Evolutionary conservation across 2,888 invertebrate genomes (phyloP).

Genomic region (Stenichneumon culpator): DNA sequence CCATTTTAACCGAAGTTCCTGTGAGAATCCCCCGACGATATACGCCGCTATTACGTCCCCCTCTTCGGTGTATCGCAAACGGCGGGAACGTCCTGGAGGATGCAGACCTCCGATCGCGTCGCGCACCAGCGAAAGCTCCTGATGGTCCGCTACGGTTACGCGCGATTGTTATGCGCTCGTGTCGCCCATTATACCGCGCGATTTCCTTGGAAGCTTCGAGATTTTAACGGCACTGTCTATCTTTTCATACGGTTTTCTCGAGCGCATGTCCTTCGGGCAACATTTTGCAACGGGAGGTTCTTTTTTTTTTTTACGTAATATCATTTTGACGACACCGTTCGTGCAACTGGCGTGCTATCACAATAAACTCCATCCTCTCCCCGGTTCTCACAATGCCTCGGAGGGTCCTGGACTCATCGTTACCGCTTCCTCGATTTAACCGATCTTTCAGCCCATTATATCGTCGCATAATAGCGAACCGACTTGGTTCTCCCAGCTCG

Average conservation of each 20-base stretch:
- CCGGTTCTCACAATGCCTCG: slow-evolving; percentile 25
- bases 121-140: slow-evolving; percentile 55
- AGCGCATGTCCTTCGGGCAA: slow-evolving; percentile 7
- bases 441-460: slow-evolving; percentile 35
- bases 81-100: not conserved
- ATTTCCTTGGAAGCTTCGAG: slow-evolving; percentile 64
- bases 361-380: slow-evolving; percentile 34
- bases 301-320: slow-evolving; percentile 22
- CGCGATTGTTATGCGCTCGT: slow-evolving; percentile 66
- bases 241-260: slow-evolving; percentile 24
- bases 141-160: slow-evolving; percentile 61
- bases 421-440: slow-evolving; percentile 41
- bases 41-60: slow-evolving; percentile 27
- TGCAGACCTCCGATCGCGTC: slow-evolving; percentile 11
- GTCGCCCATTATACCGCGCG: slow-evolving; percentile 65
- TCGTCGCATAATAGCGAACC: slow-evolving; percentile 1
- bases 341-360: slow-evolving; percentile 37
- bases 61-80: slow-evolving; percentile 31
- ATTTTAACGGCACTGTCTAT: slow-evolving; percentile 61
- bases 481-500: not conserved
- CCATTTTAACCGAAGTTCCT: slow-evolving; percentile 32
- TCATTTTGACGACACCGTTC: slow-evolving; percentile 40
- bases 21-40: slow-evolving; percentile 23
- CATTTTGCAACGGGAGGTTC: not conserved
- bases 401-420: slow-evolving; percentile 13